Evolutionary conservation across 64 coral and sea anemone species (phyloP).

Genomic region (Trachythela sp.): DNA sequence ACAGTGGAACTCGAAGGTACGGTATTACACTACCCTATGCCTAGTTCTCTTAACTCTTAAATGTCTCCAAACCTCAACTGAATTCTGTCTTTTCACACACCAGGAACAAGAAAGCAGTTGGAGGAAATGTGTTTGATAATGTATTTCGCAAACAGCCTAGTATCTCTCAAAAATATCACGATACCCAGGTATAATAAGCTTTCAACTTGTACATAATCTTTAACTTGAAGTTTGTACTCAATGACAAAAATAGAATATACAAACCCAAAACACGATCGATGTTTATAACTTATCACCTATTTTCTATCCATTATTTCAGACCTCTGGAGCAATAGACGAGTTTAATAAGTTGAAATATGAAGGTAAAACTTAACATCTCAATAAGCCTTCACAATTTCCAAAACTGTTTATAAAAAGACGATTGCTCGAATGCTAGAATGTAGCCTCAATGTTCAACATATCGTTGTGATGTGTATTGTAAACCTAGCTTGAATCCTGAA

Average conservation of each 20-base stretch:
- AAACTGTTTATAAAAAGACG: not conserved
- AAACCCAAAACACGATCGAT: too few species aligned
- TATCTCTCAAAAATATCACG: not conserved
- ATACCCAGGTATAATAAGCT: not conserved
- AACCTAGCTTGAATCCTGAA: too few species aligned
- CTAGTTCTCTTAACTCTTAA: not conserved
- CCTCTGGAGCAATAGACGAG: not conserved
- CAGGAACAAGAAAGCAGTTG: not conserved
- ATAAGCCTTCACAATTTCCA: not conserved
- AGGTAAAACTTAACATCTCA: not conserved
- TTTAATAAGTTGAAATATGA: constrained; percentile 13
- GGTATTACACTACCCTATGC: not conserved
- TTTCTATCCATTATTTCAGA: not conserved
- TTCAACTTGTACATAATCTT: not conserved
- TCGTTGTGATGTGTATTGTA: too few species aligned
- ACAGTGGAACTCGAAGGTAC: not conserved
- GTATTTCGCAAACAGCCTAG: not conserved
- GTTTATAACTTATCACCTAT: too few species aligned
- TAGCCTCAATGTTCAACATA: too few species aligned
- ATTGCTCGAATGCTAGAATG: too few species aligned
- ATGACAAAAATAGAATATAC: too few species aligned
- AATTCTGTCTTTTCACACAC: not conserved
- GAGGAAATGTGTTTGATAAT: constrained; percentile 15
- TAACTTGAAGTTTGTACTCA: not conserved
- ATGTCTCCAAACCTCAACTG: not conserved